phyloP scores from a whole-genome alignment of 2,797 vertebrate genomes.

The Enteromius unitaeniatus region DNA sequence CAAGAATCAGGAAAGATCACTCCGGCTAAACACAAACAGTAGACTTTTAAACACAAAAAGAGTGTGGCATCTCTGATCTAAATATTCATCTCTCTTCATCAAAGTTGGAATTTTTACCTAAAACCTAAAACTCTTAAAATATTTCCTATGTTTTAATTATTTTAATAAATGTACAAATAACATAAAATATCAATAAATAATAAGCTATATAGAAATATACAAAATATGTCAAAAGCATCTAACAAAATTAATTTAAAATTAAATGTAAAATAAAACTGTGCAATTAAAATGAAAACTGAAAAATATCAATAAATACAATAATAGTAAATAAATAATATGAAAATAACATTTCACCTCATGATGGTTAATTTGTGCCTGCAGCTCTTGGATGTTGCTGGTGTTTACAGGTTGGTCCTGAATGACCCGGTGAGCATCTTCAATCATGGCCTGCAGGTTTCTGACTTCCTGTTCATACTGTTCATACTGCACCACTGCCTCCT shows the following conservation, averaged over 20 bases:
- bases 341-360: conserved; percentile 84
- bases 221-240: neutral
- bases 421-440: conserved; percentile 90
- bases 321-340: neutral
- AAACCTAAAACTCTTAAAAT: neutral
- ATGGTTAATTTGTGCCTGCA: conserved; percentile 91
- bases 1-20: neutral
- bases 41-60: neutral
- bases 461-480: conserved; percentile 97
- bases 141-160: neutral
- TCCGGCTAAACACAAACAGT: neutral
- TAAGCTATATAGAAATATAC: neutral
- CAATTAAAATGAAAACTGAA: neutral
- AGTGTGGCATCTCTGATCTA: neutral
- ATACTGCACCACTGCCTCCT: conserved; percentile 97
- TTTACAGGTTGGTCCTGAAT: conserved; percentile 89
- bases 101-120: neutral
- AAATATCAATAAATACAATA: neutral
- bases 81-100: neutral
- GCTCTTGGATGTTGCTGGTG: conserved; percentile 92
- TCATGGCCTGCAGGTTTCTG: conserved; percentile 91
- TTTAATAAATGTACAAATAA: neutral
- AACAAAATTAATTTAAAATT: neutral
- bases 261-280: neutral
- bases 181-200: neutral